Percentiles rank a stretch among this genome's conserved stretches.
These are phyloP conservation scores for Carassius carassius DNA, from an alignment of 2,113 vertebrate genomes.

Conservation along the genomic window DNA sequence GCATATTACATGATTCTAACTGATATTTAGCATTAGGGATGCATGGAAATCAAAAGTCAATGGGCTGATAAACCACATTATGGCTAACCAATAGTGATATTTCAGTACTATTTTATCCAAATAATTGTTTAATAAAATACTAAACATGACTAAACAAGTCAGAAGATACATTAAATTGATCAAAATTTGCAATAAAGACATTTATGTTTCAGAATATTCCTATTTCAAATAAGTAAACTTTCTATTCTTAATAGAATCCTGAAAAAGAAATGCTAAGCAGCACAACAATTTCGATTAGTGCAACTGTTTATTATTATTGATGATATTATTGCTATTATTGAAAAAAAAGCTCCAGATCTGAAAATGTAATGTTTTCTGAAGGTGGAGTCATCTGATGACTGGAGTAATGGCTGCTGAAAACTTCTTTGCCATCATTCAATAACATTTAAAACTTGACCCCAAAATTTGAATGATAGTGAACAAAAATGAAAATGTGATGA, in stretches of 20 bases:
- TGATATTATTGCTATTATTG: neutral
- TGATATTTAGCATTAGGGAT: neutral
- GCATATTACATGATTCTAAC: neutral
- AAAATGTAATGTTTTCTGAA: neutral
- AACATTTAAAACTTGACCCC: neutral
- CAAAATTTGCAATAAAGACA: neutral
- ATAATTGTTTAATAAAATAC: too few species aligned
- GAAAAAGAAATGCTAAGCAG: neutral
- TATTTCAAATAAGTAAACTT: neutral
- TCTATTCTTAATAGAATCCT: neutral
- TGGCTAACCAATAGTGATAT: neutral
- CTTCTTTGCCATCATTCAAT: neutral
- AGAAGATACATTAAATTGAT: neutral
- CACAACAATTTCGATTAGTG: neutral
- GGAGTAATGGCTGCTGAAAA: neutral
- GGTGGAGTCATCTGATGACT: neutral
- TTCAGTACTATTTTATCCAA: too few species aligned
- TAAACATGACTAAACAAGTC: too few species aligned
- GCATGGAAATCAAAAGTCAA: neutral
- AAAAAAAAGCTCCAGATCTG: neutral
- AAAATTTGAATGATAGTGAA: neutral
- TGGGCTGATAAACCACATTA: neutral
- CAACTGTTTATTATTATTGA: too few species aligned
- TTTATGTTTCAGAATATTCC: too few species aligned
- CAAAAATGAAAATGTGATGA: neutral